Evolutionary conservation across 2,888 invertebrate species (phyloP).

Genomic region (Cheilosia impressa): DNA sequence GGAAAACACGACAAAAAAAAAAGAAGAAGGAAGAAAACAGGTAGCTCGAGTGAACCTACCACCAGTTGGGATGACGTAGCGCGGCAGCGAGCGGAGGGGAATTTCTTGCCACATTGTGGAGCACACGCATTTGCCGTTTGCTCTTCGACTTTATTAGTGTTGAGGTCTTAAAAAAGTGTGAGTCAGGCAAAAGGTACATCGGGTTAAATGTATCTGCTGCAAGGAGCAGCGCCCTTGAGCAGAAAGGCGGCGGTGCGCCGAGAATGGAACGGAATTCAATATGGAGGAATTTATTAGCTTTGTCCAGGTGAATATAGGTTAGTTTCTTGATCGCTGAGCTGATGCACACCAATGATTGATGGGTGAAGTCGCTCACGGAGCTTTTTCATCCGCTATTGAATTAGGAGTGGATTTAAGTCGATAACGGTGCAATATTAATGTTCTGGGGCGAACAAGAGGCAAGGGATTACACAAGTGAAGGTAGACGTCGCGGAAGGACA

Average conservation of each 20-base stretch:
- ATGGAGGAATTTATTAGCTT: conserved; percentile 39
- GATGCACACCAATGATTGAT: conserved; percentile 6
- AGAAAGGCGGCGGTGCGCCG: neutral
- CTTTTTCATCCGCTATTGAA: neutral
- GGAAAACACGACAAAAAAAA: neutral
- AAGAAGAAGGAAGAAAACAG: conserved; percentile 5
- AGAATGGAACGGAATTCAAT: conserved; percentile 24
- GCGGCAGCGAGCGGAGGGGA: neutral
- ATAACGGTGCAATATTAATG: neutral
- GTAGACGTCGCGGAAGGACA: no score
- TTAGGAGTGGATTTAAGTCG: neutral
- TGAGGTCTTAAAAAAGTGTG: conserved; percentile 12
- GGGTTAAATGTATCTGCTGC: conserved; percentile 34
- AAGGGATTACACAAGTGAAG: neutral
- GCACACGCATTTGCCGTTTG: conserved; percentile 7
- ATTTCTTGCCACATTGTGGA: conserved; percentile 20
- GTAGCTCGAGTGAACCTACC: conserved; percentile 7
- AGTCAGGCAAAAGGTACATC: conserved; percentile 22
- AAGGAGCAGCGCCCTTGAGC: conserved; percentile 39
- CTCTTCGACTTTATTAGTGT: conserved; percentile 36
- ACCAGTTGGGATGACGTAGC: neutral
- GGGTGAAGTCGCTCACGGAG: neutral
- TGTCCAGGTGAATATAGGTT: conserved; percentile 59
- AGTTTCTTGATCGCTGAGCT: conserved; percentile 8
- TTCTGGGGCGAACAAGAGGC: neutral